Base-by-base conservation (phyloP, 2,888 invertebrate species). In the Polydrusus tereticollis region DNA sequence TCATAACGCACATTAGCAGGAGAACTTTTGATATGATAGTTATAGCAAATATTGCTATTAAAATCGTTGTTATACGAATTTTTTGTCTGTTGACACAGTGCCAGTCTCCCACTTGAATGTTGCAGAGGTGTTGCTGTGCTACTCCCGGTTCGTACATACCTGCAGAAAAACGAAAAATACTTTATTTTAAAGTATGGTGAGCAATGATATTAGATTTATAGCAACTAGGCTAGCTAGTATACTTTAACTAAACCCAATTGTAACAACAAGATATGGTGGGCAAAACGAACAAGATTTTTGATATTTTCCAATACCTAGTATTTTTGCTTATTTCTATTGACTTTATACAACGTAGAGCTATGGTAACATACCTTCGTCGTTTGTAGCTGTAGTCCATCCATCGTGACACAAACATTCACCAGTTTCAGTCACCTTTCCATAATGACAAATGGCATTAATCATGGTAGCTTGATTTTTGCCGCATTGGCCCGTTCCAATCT, bases 71-170 rank as follows among this genome's bases (percentile, higher is more conserved):
- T 21, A 82, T 79, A 76, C 81, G 80, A 41, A 85, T 78, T 77
- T 79, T 81, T 14, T 77, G 77, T 29, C 79, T 78, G 74, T 83
- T 83, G 1, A 81, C 79, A 12, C 79, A 78, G 50, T 81, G 81
- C 85, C 85, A 85, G 23, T 82, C 81, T 6, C 80, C 80, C 2
- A 81, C 75, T 77, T 84, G 82, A 14, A 86, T 83, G 72, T 86
- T 86, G 74, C 87, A 87, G 83, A 87, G 85, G 76, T 87, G 86
- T 58, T 85, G 85, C 2, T 81, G 78, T 20, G 83, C 81, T 26
- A 85, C 77, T 20, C 81, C 81, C 0, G 86, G 85, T 64, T 84
- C 81, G 69, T 83, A 81, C 52, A 79, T 77, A 18, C 63, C 72
- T 72, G n/a, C 29, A 57, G 12, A 58, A 67, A 43, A 43, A 41